phyloP scores from a whole-genome alignment of 2,888 invertebrate genomes.

The Melieria crassipennis region DNA sequence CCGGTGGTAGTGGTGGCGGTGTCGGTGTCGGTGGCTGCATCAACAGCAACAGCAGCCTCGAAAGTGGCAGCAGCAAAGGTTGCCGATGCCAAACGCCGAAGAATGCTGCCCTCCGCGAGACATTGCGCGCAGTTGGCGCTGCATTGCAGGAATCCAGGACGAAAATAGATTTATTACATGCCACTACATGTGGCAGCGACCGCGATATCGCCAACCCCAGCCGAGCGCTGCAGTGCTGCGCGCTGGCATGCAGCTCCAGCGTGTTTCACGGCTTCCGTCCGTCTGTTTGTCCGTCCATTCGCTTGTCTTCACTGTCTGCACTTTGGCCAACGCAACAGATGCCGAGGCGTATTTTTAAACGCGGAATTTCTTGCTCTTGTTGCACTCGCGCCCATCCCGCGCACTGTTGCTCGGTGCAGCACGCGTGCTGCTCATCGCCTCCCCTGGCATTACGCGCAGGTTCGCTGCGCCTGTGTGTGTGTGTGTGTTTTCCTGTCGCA shows the following conservation, averaged over 20 bases:
- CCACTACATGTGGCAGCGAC: constrained; percentile 37
- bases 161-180: constrained; percentile 48
- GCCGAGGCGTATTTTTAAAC: constrained; percentile 29
- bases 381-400: constrained; percentile 7
- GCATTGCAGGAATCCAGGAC: constrained; percentile 44
- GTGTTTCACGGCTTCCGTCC: no score
- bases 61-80: constrained; percentile 24
- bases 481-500: background rate
- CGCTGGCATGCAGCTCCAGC: no score
- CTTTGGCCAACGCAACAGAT: constrained; percentile 39
- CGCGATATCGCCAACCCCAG: constrained; percentile 22
- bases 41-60: background rate
- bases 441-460: constrained; percentile 27
- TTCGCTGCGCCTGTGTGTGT: constrained; percentile 10
- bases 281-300: no score
- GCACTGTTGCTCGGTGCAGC: background rate
- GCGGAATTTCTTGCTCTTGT: constrained; percentile 16
- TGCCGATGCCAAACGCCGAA: constrained; percentile 6
- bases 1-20: no score
- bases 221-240: background rate
- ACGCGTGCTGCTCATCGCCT: constrained; percentile 25
- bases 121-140: constrained; percentile 35
- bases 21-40: no score
- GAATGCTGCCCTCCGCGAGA: constrained; percentile 36
- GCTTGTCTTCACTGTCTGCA: constrained; percentile 12